These are phyloP conservation scores for Parnassius glacialis DNA, from an alignment of 2,888 invertebrate genomes.

Conservation along the genomic window DNA sequence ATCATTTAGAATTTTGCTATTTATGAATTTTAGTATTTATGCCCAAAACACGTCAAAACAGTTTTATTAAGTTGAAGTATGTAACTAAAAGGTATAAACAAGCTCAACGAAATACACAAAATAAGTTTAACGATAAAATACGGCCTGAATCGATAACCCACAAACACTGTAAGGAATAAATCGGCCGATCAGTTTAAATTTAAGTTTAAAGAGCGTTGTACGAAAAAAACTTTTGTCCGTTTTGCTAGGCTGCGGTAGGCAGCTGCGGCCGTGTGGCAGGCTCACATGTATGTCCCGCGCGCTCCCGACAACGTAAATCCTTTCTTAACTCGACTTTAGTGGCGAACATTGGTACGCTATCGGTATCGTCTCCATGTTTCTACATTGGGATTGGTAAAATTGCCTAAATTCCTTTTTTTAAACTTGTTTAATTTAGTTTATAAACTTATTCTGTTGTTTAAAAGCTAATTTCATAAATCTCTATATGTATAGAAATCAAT, in stretches of 20 bases:
- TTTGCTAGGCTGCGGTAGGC: conserved; percentile 44
- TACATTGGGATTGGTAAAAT: conserved; percentile 39
- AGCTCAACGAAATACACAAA: background rate
- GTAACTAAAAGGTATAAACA: background rate
- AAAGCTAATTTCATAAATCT: too few species aligned
- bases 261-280: conserved; percentile 17
- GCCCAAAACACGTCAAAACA: too few species aligned
- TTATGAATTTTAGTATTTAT: too few species aligned
- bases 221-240: conserved; percentile 63
- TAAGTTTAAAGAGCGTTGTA: conserved; percentile 69
- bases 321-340: conserved; percentile 69
- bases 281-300: conserved; percentile 57
- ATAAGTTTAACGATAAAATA: conserved; percentile 25
- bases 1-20: too few species aligned
- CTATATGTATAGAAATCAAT: too few species aligned
- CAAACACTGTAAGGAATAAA: conserved; percentile 22
- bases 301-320: conserved; percentile 66
- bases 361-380: conserved; percentile 41
- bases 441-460: too few species aligned
- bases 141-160: conserved; percentile 18
- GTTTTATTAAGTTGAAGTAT: too few species aligned
- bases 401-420: conserved; percentile 10
- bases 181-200: conserved; percentile 25
- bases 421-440: background rate
- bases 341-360: conserved; percentile 32